Conservation (phyloP, 2,113 vertebrate species). For the Bolborhynchus lineola region DNA sequence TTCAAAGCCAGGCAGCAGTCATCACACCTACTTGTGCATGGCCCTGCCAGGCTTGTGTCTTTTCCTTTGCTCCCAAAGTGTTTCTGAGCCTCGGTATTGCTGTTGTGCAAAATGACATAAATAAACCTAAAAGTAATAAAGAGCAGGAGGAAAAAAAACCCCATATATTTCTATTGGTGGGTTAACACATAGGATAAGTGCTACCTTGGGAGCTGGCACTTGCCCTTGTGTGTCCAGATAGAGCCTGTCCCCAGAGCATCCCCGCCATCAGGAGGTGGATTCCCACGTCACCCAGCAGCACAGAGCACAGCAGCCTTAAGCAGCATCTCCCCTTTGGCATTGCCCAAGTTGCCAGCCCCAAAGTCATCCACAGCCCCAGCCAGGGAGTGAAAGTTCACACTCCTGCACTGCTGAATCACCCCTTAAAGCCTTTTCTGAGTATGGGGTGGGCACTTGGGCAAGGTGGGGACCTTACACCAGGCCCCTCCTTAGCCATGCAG, state of each 20-base stretch:
- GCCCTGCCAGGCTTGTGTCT: neutral
- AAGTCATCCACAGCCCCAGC: neutral
- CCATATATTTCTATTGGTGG: neutral
- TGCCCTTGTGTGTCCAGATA: neutral
- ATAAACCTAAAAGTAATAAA: neutral
- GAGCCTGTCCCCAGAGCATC: neutral
- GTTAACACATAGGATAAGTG: neutral
- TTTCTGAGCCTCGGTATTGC: neutral
- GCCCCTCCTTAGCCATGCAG: neutral
- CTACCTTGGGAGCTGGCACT: neutral
- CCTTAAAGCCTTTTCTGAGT: neutral
- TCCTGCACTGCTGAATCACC: neutral
- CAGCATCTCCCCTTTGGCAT: neutral
- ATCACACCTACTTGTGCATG: neutral
- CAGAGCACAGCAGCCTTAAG: neutral
- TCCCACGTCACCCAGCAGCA: neutral
- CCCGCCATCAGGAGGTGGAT: neutral
- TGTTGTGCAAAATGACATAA: neutral
- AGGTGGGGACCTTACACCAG: fast-evolving
- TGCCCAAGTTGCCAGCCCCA: fast-evolving
- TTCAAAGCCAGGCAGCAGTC: neutral
- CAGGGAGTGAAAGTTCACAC: neutral
- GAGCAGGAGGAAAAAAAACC: neutral
- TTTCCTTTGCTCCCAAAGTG: neutral
- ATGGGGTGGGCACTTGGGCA: neutral